Percentiles rank a stretch among this genome's conserved stretches.
These are phyloP conservation scores for Chouioia cunea DNA, from an alignment of 2,888 invertebrate genomes.

Conservation along the genomic window DNA sequence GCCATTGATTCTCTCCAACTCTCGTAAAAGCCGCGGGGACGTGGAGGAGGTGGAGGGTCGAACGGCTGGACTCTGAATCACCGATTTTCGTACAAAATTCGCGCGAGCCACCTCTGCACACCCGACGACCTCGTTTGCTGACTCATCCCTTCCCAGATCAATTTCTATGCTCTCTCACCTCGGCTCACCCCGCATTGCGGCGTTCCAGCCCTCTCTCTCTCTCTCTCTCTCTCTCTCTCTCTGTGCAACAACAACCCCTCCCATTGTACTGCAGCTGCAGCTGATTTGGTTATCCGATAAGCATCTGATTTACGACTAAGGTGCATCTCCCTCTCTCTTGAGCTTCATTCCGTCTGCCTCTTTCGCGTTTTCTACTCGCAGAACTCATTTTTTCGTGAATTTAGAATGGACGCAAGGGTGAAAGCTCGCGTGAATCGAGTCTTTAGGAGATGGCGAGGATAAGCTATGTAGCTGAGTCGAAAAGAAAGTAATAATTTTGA, in stretches of 20 bases:
- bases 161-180: slow-evolving; percentile 13
- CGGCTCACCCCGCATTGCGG: slow-evolving; percentile 35
- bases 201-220: slow-evolving; percentile 6
- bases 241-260: slow-evolving; percentile 12
- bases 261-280: slow-evolving; percentile 5
- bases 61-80: slow-evolving; percentile 30
- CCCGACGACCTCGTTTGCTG: slow-evolving; percentile 26
- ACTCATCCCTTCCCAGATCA: slow-evolving; percentile 35
- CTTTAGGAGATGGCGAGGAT: no score
- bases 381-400: no score
- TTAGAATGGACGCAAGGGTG: no score
- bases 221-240: not conserved
- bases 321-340: no score
- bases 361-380: no score
- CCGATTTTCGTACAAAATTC: slow-evolving; percentile 36
- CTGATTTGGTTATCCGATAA: slow-evolving; percentile 1
- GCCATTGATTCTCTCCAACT: not conserved
- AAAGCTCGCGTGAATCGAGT: no score
- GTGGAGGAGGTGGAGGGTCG: not conserved
- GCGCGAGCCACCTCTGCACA: slow-evolving; percentile 8
- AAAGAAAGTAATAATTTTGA: no score
- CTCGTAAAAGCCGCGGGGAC: not conserved
- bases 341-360: no score
- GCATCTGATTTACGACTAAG: no score
- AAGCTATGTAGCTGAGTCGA: no score